Base-by-base conservation (phyloP, 2,888 invertebrate species). In the Exocentrus adspersus region DNA sequence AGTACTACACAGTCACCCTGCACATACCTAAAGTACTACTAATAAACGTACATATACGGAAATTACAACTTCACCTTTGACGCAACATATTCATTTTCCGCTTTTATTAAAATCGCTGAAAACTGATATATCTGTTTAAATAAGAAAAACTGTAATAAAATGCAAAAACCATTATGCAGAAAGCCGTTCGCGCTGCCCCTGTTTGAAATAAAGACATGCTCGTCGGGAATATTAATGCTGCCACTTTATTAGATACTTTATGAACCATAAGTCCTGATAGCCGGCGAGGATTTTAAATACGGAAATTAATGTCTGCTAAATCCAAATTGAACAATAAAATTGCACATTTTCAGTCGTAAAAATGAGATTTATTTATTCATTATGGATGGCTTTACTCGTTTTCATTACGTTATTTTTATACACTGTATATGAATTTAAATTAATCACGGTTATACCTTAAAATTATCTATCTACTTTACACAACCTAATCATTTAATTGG, bases 171-270 rank as follows among this genome's bases (percentile, higher is more conserved):
- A 30, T 10, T 10, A 53, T 41, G 52, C 53, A 53, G 24, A 37
- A 37, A 37, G 37, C 37, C 37, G 12, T 37, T 37, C 37, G 37
- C 12, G 37, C 37, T n/a, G 37, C 37, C 21, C 41, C 41, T n/a
- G 30, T 60, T 46, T 37, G 46, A 57, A 57, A 57, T 57, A 57
- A 57, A 46, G 57, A 24, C 30, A 45, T 42, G n/a, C 16, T 50
- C 21, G 21, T 50, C 59, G 43, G 54, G 60, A 58, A 65, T 65
- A 69, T 70, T 68, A 71, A 72, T 73, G 69, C 67, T 62, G 62
- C 68, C 65, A 64, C 71, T 70, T 72, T 73, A 73, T 74, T 73
- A 72, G 71, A 61, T 68, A 66, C 71, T 74, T 74, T 73, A 72
- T 72, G 69, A 65, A 53, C 72, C 67, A 64, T 69, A 67, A 72